Conservation (phyloP, 2,797 vertebrate species). For the Squalus acanthias region DNA sequence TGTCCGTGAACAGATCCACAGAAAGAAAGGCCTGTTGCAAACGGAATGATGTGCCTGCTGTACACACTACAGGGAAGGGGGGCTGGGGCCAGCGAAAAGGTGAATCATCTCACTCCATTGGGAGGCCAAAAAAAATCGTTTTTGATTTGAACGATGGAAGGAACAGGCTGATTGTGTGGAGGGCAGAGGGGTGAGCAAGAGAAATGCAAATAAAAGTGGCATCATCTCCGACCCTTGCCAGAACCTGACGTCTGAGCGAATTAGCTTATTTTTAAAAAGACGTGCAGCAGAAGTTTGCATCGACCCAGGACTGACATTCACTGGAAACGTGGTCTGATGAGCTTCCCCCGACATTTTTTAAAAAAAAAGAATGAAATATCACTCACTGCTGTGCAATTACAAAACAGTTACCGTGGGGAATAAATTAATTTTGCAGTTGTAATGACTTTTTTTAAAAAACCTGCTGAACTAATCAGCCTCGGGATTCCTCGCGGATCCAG, state of each 20-base stretch:
- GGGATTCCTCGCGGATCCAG: background rate
- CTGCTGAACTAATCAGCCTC: background rate
- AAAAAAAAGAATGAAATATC: background rate
- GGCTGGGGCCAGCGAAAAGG: no score
- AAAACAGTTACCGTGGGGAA: background rate
- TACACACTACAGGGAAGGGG: no score
- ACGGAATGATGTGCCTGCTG: background rate
- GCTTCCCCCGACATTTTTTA: background rate
- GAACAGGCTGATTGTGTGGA: background rate
- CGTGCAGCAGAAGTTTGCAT: background rate
- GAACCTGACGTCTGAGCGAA: no score
- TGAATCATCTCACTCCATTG: no score
- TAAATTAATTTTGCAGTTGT: slow-evolving; percentile 4
- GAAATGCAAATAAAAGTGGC: background rate
- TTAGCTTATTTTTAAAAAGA: background rate
- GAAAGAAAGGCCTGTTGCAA: background rate
- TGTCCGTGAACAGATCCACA: no score
- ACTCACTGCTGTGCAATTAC: background rate
- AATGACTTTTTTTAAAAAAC: background rate
- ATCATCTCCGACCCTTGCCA: background rate
- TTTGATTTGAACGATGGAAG: background rate
- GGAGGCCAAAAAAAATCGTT: no score
- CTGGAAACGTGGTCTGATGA: background rate
- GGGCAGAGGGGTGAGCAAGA: background rate
- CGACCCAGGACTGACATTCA: background rate